Conservation (phyloP, 2,113 vertebrate genomes). For the Carassius auratus region DNA sequence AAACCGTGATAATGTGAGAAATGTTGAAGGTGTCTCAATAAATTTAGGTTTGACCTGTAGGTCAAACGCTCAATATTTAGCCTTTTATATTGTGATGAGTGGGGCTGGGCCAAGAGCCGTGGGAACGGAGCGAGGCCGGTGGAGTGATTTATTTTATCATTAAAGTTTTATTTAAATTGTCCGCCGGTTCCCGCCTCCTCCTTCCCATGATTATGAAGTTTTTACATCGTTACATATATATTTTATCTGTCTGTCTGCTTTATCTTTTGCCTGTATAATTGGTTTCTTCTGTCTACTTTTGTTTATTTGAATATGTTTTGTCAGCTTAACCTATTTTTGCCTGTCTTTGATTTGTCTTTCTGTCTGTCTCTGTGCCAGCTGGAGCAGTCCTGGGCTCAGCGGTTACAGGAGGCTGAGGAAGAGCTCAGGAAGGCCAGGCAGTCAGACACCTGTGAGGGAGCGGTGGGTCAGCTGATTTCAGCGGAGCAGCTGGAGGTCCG, state of each 20-base stretch:
- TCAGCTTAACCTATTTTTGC: background rate
- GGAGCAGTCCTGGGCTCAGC: conserved; percentile 78
- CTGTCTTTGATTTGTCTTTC: background rate
- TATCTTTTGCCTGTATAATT: background rate
- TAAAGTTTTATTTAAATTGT: no score
- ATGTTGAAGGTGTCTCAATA: no score
- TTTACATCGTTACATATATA: no score
- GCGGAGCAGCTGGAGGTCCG: conserved; percentile 65
- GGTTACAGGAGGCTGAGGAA: conserved; percentile 69
- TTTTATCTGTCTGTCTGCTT: background rate
- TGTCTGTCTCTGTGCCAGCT: conserved; percentile 11
- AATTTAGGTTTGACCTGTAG: background rate
- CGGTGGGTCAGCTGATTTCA: background rate
- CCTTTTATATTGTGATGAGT: no score
- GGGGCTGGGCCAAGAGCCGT: no score
- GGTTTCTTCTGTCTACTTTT: background rate
- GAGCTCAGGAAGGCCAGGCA: conserved; percentile 63
- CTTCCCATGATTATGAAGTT: no score
- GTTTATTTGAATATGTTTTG: background rate
- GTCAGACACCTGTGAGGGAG: conserved; percentile 65
- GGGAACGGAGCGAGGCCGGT: no score
- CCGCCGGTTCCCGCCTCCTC: no score
- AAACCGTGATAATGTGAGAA: no score
- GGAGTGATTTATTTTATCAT: no score
- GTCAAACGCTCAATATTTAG: background rate